These are phyloP conservation scores for Telmatherina bonti DNA, from an alignment of 2,797 vertebrate species.

Conservation along the genomic window DNA sequence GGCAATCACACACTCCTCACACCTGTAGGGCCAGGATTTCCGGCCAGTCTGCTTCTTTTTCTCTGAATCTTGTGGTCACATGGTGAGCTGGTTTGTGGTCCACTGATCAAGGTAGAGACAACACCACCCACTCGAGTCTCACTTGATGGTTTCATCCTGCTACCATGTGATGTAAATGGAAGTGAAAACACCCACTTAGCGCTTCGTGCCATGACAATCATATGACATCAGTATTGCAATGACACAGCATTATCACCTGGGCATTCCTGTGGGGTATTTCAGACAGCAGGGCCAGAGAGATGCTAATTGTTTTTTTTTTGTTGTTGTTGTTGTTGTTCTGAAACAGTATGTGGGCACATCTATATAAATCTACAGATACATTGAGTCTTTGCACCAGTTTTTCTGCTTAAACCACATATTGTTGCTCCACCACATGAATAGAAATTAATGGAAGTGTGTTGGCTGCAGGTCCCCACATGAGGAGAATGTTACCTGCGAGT, in stretches of 20 bases:
- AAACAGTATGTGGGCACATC: conserved; percentile 19
- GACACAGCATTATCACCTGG: conserved; percentile 65
- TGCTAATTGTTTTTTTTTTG: conserved; percentile 11
- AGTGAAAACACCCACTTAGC: conserved; percentile 74
- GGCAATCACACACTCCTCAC: conserved; percentile 16
- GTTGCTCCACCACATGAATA: not conserved
- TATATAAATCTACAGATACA: not conserved
- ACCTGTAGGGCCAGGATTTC: not conserved
- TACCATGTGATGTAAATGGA: conserved; percentile 79
- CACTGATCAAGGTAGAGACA: conserved; percentile 58
- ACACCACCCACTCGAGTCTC: conserved; percentile 66
- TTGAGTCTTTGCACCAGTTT: not conserved
- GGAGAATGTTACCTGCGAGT: conserved; percentile 4
- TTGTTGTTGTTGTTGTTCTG: conserved; percentile 16
- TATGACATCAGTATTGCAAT: conserved; percentile 71
- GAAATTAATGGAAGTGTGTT: conserved; percentile 9
- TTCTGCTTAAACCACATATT: not conserved
- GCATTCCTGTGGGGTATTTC: conserved; percentile 15
- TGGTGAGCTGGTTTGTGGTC: conserved; percentile 36
- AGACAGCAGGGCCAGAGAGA: conserved; percentile 11
- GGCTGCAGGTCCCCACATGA: conserved; percentile 6
- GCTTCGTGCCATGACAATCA: conserved; percentile 63
- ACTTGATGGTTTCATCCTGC: conserved; percentile 61
- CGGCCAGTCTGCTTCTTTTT: not conserved
- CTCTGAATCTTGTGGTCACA: conserved; percentile 14